Evolutionary conservation across 2,888 invertebrate species (phyloP).

Genomic region (Epistrophe eligans): DNA sequence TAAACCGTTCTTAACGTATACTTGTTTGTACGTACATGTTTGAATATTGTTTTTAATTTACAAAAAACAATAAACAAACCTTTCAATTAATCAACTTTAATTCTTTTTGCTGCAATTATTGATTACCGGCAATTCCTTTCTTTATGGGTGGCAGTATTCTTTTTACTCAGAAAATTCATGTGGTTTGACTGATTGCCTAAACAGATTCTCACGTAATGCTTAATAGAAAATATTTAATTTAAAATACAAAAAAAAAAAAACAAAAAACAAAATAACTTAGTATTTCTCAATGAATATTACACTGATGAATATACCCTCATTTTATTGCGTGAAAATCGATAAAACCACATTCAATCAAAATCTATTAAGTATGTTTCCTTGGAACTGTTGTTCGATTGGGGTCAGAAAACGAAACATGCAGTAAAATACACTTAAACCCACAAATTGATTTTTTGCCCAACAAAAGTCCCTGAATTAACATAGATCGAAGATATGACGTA

Average conservation of each 20-base stretch:
- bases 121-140: background rate
- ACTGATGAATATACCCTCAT: conserved; percentile 14
- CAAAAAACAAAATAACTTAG: background rate
- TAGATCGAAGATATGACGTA: no score
- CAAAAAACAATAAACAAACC: no score
- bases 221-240: background rate
- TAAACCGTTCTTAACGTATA: no score
- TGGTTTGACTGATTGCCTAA: conserved; percentile 14
- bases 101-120: background rate
- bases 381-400: background rate
- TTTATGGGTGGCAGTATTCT: background rate
- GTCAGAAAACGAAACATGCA: background rate
- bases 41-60: background rate
- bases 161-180: background rate
- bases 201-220: background rate
- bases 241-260: background rate
- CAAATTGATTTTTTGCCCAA: no score
- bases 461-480: no score
- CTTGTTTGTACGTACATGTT: no score
- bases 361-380: background rate
- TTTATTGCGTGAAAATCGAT: conserved; percentile 6
- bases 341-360: conserved; percentile 17
- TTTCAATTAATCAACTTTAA: conserved; percentile 6
- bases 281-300: background rate
- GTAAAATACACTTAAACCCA: background rate